Evolutionary conservation across 64 coral and sea anemone genomes (phyloP), one percentile per base, ranked within the genome.

Genomic region (Montipora foliosa): DNA sequence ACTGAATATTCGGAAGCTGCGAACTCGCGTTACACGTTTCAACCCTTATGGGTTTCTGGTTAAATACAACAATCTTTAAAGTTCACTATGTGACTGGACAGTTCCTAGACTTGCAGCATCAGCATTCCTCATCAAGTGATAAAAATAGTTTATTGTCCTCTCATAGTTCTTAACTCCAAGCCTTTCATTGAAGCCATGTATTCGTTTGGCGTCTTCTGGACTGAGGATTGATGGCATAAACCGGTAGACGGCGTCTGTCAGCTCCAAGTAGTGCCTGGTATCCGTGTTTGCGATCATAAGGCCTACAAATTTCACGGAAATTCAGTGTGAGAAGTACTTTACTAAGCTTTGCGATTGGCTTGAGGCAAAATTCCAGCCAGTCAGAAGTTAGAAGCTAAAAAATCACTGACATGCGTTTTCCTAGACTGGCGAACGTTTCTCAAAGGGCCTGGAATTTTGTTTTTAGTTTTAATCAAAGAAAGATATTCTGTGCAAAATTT

Each of bases 171-270:
- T 93, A 4, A 98, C 83, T 20, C 68, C 78, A 11, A 98, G 89
- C n/a, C 96, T 82, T 90, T 98, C 96, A 61, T 98, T 98, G 29
- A 95, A 81, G 21, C 96, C 96, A 6, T 98, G 96, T 25, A 98
- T 90, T 67, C 93, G 75, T 7, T 66, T 57, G 3, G 95, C 2
- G 47, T 98, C 96, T 15, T 89, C 87, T 7, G 90, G 90, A 37
- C 81, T 83, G 1, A 98, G 24, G 68, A 89, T 44, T 76, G 96
- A 98, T 9, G 96, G 96, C 76, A 93, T 80, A 83, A 98, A 98
- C 15, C 96, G 85, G 76, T 98, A 98, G 14, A 98, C 87, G 5
- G 90, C 50, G 6, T 89, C 62, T 8, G 96, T 98, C 14, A 98
- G 72, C 44, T 95, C 67, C 71, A 90, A 62, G 47, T 93, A 98